A percentile compares a stretch with the other conserved stretches of the same genome.
Conservation (phyloP, 92 coral and sea anemone genomes). For the Scolanthus callimorphus region DNA sequence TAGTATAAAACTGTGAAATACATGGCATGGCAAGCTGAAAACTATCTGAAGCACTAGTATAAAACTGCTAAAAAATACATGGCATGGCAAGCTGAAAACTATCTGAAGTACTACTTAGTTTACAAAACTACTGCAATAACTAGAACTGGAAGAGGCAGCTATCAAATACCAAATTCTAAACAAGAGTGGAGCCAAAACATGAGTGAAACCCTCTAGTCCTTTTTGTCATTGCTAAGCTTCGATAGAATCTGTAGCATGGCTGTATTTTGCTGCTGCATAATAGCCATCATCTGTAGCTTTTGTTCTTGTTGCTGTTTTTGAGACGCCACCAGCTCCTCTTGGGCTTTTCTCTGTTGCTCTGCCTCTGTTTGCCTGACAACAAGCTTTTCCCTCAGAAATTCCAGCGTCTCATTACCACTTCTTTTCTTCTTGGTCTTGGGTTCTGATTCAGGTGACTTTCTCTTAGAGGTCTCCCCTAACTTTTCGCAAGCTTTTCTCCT, state of each 20-base stretch:
- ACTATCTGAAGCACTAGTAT: no score
- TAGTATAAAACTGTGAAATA: no score
- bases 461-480: conserved; percentile 11
- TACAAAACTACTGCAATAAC: no score
- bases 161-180: no score
- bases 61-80: no score
- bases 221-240: no score
- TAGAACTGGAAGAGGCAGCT: no score
- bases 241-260: not conserved
- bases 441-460: conserved; percentile 6
- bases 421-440: conserved; percentile 16
- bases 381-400: conserved; percentile 7
- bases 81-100: no score
- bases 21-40: no score
- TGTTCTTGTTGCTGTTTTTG: not conserved
- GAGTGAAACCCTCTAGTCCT: no score
- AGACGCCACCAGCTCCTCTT: conserved; percentile 7
- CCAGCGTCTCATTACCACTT: conserved; percentile 7
- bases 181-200: no score
- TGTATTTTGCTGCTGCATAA: not conserved
- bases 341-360: conserved; percentile 18
- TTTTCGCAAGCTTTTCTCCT: conserved; percentile 18
- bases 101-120: no score
- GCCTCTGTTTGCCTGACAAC: conserved; percentile 16
- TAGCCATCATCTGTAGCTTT: not conserved